phyloP scores from a whole-genome alignment of 2,113 vertebrate genomes.

The Chascanopsetta lugubris region DNA sequence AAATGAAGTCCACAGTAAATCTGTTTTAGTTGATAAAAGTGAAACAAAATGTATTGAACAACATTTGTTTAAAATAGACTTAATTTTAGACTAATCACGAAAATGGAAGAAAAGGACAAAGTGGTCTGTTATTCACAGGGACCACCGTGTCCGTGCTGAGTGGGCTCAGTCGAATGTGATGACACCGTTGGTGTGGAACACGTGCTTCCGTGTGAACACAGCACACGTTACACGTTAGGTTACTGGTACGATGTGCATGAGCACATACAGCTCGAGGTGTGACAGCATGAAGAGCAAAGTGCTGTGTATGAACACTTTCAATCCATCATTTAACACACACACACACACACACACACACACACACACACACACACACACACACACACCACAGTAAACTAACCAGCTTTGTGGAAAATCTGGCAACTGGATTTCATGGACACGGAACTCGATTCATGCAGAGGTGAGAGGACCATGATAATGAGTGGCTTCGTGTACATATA shows the following conservation, averaged over 20 bases:
- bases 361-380: not conserved
- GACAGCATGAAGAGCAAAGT: not conserved
- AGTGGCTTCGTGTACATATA: not conserved
- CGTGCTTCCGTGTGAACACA: conserved; percentile 11
- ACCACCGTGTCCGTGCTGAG: conserved; percentile 15
- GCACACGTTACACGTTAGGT: not conserved
- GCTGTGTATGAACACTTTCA: too few species aligned
- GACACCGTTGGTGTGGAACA: conserved; percentile 35
- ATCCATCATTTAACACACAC: too few species aligned
- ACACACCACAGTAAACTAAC: conserved; percentile 68
- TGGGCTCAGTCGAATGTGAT: not conserved
- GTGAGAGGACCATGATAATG: not conserved
- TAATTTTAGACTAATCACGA: too few species aligned
- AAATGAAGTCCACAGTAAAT: too few species aligned
- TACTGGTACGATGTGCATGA: not conserved
- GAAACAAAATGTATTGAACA: too few species aligned
- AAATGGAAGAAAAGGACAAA: too few species aligned
- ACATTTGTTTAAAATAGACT: too few species aligned
- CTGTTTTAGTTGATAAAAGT: too few species aligned
- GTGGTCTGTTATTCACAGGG: too few species aligned
- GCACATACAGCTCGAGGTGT: not conserved
- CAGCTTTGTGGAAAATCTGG: conserved; percentile 54
- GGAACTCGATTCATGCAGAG: conserved; percentile 9
- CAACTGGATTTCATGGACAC: not conserved
- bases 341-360: not conserved